Base-by-base conservation (phyloP, 2,797 vertebrate genomes). In the Anomalospiza imberbis region DNA sequence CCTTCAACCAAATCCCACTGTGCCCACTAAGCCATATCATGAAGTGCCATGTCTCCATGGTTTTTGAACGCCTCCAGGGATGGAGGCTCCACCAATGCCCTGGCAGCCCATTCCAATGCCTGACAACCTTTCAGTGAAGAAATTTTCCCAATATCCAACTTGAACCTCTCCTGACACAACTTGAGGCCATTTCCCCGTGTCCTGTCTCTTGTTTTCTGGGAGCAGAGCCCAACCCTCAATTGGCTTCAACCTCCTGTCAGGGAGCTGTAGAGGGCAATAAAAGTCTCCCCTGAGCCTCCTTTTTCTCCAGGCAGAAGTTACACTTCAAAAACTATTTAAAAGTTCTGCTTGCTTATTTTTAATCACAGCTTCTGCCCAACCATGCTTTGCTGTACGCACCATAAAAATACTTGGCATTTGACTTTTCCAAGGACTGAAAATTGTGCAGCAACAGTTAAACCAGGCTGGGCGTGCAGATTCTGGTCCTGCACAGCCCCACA, bases 351-450 rank as follows among this genome's bases (percentile, higher is more conserved):
- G 1, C 10, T 34, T 31, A 3, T 44, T 25, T 61, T 44, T 45
- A 26, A 57, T 65, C 66, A 3, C 20, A 36, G 3, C 45, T 77
- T 53, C 40, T 76, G 24, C 50, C 92, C 11, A 1, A 1, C 47
- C 10, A 0, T 0, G 0, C 53, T 40, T 32, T 26, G 62, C 54
- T 40, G 14, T 28, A 13, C 0, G 0, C 21, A 4, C 66, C 34
- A 1, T 70, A 25, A 57, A 63, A 58, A 36, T 7, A 71, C 4
- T 12, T 17, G 68, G 34, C 6, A 0, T 63, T 77, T 83, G 67
- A 15, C 42, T 71, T 44, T 74, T 47, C 7, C 5, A 13, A 25
- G 47, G 62, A 12, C 54, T 85, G 61, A 40, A 32, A 26, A 45
- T 34, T 11, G 55, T 45, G 38, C 18, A 4, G 85, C 58, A 81